phyloP scores from a whole-genome alignment of 2,113 vertebrate species.

The Artemisiospiza belli region DNA sequence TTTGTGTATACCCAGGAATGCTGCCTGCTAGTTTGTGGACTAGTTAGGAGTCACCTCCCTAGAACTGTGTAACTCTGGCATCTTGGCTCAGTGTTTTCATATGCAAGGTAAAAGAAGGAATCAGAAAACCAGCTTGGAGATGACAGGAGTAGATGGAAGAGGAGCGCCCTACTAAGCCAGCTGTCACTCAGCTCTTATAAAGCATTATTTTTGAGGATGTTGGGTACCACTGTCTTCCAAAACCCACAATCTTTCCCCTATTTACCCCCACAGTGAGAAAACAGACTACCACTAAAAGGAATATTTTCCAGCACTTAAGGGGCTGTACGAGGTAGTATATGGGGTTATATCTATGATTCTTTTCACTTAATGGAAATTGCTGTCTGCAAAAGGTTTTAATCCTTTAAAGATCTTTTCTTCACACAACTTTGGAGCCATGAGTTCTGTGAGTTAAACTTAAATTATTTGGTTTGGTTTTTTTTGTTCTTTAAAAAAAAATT shows the following conservation, averaged over 20 bases:
- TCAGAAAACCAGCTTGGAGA: neutral
- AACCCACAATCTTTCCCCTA: neutral
- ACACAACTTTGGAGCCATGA: neutral
- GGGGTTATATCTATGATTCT: accelerated
- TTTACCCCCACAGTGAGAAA: neutral
- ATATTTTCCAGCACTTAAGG: neutral
- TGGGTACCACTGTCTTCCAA: neutral
- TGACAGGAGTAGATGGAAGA: neutral
- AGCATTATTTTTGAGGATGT: accelerated
- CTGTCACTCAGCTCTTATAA: neutral
- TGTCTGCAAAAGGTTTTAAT: neutral
- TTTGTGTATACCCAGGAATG: neutral
- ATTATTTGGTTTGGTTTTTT: accelerated
- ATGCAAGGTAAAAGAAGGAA: neutral
- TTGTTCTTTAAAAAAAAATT: neutral
- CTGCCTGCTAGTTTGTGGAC: neutral
- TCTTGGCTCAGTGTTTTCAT: neutral
- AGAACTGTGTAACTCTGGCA: neutral
- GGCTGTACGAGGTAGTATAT: neutral
- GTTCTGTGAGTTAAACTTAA: neutral
- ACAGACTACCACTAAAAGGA: neutral
- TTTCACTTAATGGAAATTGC: neutral
- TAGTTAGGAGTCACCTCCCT: neutral
- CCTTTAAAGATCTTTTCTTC: neutral
- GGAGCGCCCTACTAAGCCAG: neutral